phyloP scores from a whole-genome alignment of 1,140 invertebrate genomes.

The Drosophila nebulosa region DNA sequence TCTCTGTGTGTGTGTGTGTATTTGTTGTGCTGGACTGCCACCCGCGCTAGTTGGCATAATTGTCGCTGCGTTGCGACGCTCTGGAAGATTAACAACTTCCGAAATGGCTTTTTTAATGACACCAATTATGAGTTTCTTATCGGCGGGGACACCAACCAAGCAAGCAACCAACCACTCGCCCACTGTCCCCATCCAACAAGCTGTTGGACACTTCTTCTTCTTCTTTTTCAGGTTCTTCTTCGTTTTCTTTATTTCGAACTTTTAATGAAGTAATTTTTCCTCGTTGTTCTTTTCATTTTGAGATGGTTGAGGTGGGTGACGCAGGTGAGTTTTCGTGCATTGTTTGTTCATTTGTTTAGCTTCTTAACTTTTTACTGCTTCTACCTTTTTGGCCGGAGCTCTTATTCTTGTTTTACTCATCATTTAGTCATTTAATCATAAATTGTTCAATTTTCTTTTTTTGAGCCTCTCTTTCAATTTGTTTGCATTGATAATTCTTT shows the following conservation, averaged over 20 bases:
- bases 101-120: slow-evolving; percentile 77
- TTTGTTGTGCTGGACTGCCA: background rate
- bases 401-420: background rate
- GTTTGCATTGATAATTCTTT: slow-evolving; percentile 58
- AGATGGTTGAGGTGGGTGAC: slow-evolving; percentile 5
- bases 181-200: slow-evolving; percentile 1
- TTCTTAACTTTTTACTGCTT: slow-evolving; percentile 4
- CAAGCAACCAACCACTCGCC: slow-evolving; percentile 46
- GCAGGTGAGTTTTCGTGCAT: slow-evolving; percentile 54
- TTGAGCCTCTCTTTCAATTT: slow-evolving; percentile 51
- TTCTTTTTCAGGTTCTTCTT: too few relatives aligned
- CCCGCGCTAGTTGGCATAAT: slow-evolving; percentile 63
- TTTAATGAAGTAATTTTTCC: slow-evolving; percentile 75
- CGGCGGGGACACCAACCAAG: slow-evolving; percentile 46
- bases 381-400: slow-evolving; percentile 2
- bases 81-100: slow-evolving; percentile 72
- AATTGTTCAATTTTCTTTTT: background rate
- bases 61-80: slow-evolving; percentile 33
- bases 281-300: slow-evolving; percentile 31
- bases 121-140: slow-evolving; percentile 79
- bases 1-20: slow-evolving; percentile 7
- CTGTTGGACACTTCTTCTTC: slow-evolving; percentile 45
- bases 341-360: slow-evolving; percentile 63
- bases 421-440: slow-evolving; percentile 42
- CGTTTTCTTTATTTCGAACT: slow-evolving; percentile 43